A percentile compares a stretch with the other conserved stretches of the same genome.
phyloP scores from a whole-genome alignment of 2,797 vertebrate species.

The Alfaro cultratus region DNA sequence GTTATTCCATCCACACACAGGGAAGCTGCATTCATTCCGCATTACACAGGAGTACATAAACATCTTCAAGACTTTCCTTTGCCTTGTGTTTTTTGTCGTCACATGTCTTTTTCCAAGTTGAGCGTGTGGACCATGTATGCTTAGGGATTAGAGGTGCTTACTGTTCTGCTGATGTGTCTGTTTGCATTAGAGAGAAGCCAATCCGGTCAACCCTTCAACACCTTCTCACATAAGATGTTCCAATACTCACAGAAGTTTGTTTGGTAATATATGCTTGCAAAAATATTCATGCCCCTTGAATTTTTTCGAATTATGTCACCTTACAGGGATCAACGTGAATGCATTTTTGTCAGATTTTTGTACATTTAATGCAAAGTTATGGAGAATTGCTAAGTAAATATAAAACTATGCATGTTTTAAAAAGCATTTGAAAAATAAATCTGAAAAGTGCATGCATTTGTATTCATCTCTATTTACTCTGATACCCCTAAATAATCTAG shows the following conservation, averaged over 20 bases:
- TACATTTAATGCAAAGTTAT: not conserved
- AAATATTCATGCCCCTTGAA: not conserved
- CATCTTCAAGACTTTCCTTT: not conserved
- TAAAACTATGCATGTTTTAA: not conserved
- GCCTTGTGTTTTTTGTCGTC: not conserved
- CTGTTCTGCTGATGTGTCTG: slow-evolving; percentile 30
- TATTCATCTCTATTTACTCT: not conserved
- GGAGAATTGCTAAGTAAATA: not conserved
- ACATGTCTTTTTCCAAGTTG: slow-evolving; percentile 1
- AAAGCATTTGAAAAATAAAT: not conserved
- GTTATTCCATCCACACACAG: not conserved
- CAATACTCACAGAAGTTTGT: not conserved
- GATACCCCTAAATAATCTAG: not conserved
- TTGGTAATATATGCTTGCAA: slow-evolving; percentile 9
- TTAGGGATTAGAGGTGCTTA: slow-evolving; percentile 37
- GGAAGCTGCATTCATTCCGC: not conserved
- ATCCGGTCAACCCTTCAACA: not conserved
- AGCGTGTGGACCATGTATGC: slow-evolving; percentile 48
- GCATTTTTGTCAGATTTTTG: not conserved
- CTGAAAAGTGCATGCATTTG: not conserved
- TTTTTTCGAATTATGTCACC: not conserved
- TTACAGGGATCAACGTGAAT: not conserved
- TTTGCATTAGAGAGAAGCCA: slow-evolving; percentile 19
- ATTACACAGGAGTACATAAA: not conserved
- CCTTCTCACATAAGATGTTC: not conserved